Evolutionary conservation across 2,113 vertebrate species (phyloP).

Genomic region (Muscicapa adusta): DNA sequence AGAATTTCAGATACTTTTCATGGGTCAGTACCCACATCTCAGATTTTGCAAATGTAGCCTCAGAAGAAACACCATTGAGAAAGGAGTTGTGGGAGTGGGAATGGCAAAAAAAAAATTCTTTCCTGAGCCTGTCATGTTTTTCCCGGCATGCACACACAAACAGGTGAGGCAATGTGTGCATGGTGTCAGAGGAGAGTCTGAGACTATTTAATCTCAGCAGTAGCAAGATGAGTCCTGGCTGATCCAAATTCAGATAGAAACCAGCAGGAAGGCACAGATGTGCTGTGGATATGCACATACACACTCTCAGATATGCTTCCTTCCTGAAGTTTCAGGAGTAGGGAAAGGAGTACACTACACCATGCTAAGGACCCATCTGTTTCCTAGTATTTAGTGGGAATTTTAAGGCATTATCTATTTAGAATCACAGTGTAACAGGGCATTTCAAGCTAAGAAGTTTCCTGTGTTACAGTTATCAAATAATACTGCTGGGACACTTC

Average conservation of each 20-base stretch:
- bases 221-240: neutral
- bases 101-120: neutral
- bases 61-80: neutral
- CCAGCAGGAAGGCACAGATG: neutral
- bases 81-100: neutral
- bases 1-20: neutral
- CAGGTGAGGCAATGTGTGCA: neutral
- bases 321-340: neutral
- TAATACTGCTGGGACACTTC: neutral
- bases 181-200: neutral
- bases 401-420: neutral
- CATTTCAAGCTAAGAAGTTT: neutral
- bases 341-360: neutral
- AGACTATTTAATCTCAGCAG: neutral
- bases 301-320: neutral
- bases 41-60: neutral
- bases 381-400: neutral
- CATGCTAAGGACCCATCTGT: neutral
- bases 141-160: rapidly evolving
- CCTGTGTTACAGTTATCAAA: neutral
- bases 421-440: neutral
- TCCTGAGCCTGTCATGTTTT: neutral
- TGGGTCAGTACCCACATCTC: neutral
- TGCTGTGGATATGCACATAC: neutral
- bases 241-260: neutral